Base-by-base conservation (phyloP, 1,140 invertebrate genomes). In the Mercenaria mercenaria region DNA sequence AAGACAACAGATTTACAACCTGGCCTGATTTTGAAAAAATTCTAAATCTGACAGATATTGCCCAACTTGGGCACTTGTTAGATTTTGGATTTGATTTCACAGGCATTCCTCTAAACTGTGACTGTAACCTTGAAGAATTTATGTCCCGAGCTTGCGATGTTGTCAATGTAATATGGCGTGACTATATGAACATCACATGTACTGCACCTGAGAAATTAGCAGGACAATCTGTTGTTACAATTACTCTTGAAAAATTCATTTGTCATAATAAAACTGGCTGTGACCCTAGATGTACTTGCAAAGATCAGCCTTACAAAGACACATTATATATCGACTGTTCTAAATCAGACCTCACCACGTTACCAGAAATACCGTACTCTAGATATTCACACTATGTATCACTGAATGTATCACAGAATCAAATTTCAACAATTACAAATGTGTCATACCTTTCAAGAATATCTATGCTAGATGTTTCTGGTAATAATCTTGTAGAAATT, bases 121-220 rank as follows among this genome's bases (percentile, higher is more conserved):
- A 89, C 47, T 89, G 87, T 39, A 23, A 72, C n/a, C 11, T 89
- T 4, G 52, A 89, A 37, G 47, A 50, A 72, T 72, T 89, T 74
- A 29, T 89, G 43, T 37, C 26, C 20, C 47, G 67, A 29, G 15
- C 64, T 0, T 23, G 39, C 13, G 64, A 81, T 50, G 26, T 89
- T 20, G 0, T 81, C 11, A 18, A 52, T 23, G 23, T 1, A 18
- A 0, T 89, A 10, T 89, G 52, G 64, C 37, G 47, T 23, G 67
- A 89, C 61, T 74, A 82, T 56, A 1, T 56, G 1, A 59, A 82
- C 56, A 32, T 89, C 0, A 82, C 41, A 37, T 89, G 87, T 39
- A 47, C 13, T 10, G 56, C 20, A 37, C 87, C 87, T 29, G 18
- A 29, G 34, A 32, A 41, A 20, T 74, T 81, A 26, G 32, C 47